A percentile compares a stretch with the other conserved stretches of the same genome.
Conservation (phyloP, 1,140 invertebrate species). For the Paramacrobiotus metropolitanus region DNA sequence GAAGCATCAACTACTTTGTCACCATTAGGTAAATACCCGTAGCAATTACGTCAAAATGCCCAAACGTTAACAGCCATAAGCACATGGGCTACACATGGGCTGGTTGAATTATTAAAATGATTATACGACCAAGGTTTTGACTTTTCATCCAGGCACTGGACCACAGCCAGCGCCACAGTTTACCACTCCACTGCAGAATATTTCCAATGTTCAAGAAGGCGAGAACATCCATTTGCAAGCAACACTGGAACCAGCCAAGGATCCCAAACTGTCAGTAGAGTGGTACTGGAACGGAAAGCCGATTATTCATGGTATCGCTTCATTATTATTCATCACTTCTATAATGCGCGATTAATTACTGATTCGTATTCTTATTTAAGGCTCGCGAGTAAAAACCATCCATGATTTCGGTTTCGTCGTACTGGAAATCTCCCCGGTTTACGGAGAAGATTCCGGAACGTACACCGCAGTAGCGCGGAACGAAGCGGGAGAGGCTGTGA, state of each 20-base stretch:
- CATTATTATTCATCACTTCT: background rate
- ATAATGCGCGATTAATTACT: slow-evolving; percentile 4
- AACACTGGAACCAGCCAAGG: slow-evolving; percentile 25
- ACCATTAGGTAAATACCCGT: background rate
- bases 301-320: slow-evolving; percentile 37
- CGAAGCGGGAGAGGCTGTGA: slow-evolving; percentile 76
- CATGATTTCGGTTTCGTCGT: slow-evolving; percentile 86
- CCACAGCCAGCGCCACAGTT: background rate
- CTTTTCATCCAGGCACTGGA: background rate
- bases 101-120: too few relatives aligned
- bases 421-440: slow-evolving; percentile 75
- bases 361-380: slow-evolving; percentile 7
- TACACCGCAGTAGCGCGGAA: slow-evolving; percentile 41
- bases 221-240: slow-evolving; percentile 28
- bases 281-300: slow-evolving; percentile 86
- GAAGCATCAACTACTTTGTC: slow-evolving; percentile 13
- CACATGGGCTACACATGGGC: too few relatives aligned
- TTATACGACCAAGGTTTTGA: too few relatives aligned
- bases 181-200: slow-evolving; percentile 17
- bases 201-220: slow-evolving; percentile 19
- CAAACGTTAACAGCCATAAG: too few relatives aligned
- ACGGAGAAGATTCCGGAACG: slow-evolving; percentile 62
- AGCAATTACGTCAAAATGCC: too few relatives aligned
- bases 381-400: slow-evolving; percentile 72
- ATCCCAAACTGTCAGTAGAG: slow-evolving; percentile 41